Percentiles rank a stretch among this genome's conserved stretches.
phyloP scores from a whole-genome alignment of 2,797 vertebrate species.

The Perdix hodgsoniae region DNA sequence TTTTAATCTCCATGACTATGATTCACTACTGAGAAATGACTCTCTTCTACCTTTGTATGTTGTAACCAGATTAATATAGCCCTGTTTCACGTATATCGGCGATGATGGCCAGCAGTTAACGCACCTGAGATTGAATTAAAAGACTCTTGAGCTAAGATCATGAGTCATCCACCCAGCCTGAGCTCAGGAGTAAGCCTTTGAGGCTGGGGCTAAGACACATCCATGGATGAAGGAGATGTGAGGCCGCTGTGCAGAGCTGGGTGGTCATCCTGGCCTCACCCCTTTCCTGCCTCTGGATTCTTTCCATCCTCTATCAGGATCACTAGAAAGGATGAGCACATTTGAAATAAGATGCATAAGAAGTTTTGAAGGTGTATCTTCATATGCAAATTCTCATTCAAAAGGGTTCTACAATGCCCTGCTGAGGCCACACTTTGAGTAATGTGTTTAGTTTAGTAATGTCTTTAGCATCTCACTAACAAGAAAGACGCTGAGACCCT shows the following conservation, averaged over 20 bases:
- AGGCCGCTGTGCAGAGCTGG: not conserved
- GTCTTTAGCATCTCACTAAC: too few species aligned
- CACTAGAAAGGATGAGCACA: not conserved
- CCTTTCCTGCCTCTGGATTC: not conserved
- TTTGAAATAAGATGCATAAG: not conserved
- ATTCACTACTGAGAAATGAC: slow-evolving; percentile 44
- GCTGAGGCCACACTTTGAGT: too few species aligned
- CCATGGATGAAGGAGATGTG: not conserved
- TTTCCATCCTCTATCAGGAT: not conserved
- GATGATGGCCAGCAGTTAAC: slow-evolving; percentile 15
- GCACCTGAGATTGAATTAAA: slow-evolving; percentile 54
- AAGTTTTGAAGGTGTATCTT: not conserved
- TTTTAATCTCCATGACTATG: slow-evolving; percentile 28
- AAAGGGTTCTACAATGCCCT: not conserved
- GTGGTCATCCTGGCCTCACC: not conserved
- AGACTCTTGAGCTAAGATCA: not conserved
- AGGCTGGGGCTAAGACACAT: not conserved
- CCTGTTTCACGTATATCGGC: not conserved
- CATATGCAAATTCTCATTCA: not conserved
- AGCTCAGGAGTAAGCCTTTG: not conserved
- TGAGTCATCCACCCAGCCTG: not conserved
- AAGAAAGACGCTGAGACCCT: too few species aligned
- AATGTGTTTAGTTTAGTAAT: too few species aligned
- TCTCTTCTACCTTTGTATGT: not conserved
- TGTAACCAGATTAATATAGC: slow-evolving; percentile 27